Evolutionary conservation across 2,113 vertebrate species (phyloP), one percentile per base, ranked within the genome.

Genomic region (Sorex fumeus): DNA sequence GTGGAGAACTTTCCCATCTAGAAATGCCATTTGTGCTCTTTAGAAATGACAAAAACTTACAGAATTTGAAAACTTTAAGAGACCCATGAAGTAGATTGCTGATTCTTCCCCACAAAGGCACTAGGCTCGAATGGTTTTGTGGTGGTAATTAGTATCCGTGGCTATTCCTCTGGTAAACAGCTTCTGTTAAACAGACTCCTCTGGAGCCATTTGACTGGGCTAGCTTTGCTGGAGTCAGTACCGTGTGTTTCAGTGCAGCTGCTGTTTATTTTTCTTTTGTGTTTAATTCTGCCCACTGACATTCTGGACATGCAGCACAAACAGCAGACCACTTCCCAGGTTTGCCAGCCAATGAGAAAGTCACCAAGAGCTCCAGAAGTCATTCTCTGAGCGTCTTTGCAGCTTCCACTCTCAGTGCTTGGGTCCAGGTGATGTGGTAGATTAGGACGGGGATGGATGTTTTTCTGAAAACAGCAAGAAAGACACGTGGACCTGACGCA

Each of bases 1-100:
- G 23, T 40, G 53, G 43, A 30, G 75, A 71, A 64, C 53, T 43
- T 57, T 84, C 69, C 81, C 34, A 69, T 67, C 45, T 36, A 91
- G 50, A 77, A 67, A 75, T 62, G 62, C 72, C 64, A n/a, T 32
- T 67, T 40, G 18, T 72, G 40, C 7, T 91, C 72, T 83, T 8
- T 27, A n/a, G 67, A 66, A 76, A 30, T 62, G 53, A 60, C 74
- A 79, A 67, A 81, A 88, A 74, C 66, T 40, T 43, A 74, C 13
- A 75, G 40, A 71, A 50, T 18, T 69, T 69, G 87, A 88, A 90
- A 53, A 4, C 64, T 67, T 76, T 45, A 75, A 66, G 32, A 66
- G 72, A 43, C 57, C 11, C 43, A 21, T 23, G 6, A 88, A 53
- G 71, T 69, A 60, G 80, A 66, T 91, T 79, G 21, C 25, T 16